Conservation (phyloP, 2,113 vertebrate species). For the Rana temporaria region DNA sequence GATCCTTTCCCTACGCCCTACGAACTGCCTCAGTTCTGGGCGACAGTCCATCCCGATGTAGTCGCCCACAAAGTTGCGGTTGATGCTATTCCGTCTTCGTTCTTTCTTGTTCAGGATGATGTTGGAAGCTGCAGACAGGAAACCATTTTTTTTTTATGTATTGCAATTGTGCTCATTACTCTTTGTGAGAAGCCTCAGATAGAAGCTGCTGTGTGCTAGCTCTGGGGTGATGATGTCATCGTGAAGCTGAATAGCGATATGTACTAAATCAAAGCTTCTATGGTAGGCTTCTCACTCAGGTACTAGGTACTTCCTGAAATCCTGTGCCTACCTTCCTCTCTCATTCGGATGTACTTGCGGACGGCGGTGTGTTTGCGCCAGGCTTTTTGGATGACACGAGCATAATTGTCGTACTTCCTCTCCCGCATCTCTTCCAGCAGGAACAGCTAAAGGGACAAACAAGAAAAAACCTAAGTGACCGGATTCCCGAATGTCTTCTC, state of each 20-base stretch:
- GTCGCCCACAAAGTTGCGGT: conserved; percentile 83
- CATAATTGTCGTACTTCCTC: conserved; percentile 78
- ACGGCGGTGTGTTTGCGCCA: conserved; percentile 84
- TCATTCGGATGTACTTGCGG: conserved; percentile 82
- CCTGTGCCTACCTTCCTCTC: conserved; percentile 76
- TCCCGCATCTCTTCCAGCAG: conserved; percentile 78
- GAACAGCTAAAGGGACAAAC: conserved; percentile 68
- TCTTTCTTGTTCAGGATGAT: conserved; percentile 84
- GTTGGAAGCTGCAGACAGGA: conserved; percentile 74
- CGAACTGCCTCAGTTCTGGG: conserved; percentile 79
- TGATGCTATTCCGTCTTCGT: conserved; percentile 81
- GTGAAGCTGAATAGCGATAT: no score
- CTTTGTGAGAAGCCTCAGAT: no score
- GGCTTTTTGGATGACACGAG: conserved; percentile 83
- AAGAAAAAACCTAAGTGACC: neutral
- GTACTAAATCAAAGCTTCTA: no score
- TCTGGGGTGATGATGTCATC: no score
- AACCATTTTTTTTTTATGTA: neutral
- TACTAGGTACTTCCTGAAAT: no score
- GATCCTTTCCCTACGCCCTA: conserved; percentile 80
- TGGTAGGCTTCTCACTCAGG: neutral
- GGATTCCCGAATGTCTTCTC: no score
- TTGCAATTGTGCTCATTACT: neutral
- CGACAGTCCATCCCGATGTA: conserved; percentile 80
- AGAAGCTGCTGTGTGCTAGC: no score